These are phyloP conservation scores for Spongilla lacustris DNA, from an alignment of 37 sponge, comb jelly and placozoan genomes.

Conservation along the genomic window DNA sequence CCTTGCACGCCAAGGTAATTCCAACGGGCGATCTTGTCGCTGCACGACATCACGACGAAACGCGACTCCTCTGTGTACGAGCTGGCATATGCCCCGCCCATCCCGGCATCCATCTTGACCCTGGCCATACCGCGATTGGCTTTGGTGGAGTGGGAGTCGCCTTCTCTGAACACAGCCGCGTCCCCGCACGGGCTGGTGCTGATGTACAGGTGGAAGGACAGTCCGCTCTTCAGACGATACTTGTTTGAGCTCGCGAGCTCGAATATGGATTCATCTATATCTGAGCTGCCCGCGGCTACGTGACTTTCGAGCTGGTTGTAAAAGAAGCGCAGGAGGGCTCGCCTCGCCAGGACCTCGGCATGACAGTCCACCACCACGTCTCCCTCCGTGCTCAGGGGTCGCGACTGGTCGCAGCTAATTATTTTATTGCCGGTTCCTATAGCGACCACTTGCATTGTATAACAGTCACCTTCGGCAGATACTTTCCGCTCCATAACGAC, in stretches of 20 bases:
- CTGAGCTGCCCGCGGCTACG: conserved; percentile 12
- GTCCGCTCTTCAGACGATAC: conserved; percentile 58
- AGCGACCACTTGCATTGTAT: conserved; percentile 68
- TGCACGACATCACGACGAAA: conserved; percentile 93
- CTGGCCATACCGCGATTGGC: conserved; percentile 75
- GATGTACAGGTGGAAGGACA: conserved; percentile 95
- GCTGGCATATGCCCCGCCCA: conserved; percentile 72
- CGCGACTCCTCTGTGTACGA: conserved; percentile 9
- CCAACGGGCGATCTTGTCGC: conserved; percentile 92
- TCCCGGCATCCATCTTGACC: conserved; percentile 90
- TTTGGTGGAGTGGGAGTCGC: conserved; percentile 38
- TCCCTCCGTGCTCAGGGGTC: conserved; percentile 65
- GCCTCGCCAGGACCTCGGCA: conserved; percentile 84
- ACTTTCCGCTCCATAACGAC: too few species aligned
- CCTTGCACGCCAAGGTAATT: conserved; percentile 90
- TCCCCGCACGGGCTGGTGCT: conserved; percentile 94
- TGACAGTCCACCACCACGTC: conserved; percentile 87
- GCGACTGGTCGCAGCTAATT: conserved; percentile 62
- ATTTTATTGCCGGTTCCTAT: conserved; percentile 90
- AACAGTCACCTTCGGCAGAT: too few species aligned
- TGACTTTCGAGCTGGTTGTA: conserved; percentile 72
- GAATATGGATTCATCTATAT: conserved; percentile 3
- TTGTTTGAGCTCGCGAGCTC: conserved; percentile 55
- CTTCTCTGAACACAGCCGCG: conserved; percentile 54
- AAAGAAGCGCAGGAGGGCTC: conserved; percentile 81